Evolutionary conservation across 1,140 invertebrate genomes (phyloP).

Genomic region (Pemphigus obesinymphae): DNA sequence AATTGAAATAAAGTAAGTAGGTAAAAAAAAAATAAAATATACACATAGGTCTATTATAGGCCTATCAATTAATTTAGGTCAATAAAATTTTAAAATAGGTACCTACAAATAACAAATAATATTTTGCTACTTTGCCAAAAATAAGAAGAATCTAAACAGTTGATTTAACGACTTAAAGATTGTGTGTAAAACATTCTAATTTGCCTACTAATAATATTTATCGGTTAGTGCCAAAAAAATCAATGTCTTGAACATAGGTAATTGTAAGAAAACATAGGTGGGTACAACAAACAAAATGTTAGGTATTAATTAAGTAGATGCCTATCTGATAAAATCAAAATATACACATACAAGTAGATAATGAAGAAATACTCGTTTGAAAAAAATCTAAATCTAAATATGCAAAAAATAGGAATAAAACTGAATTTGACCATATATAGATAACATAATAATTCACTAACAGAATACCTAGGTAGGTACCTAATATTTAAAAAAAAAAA

Average conservation of each 20-base stretch:
- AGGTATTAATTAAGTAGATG: too few relatives aligned
- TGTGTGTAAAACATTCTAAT: not conserved
- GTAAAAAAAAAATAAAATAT: not conserved
- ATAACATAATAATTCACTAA: too few relatives aligned
- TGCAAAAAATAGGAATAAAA: too few relatives aligned
- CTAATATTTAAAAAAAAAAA: too few relatives aligned
- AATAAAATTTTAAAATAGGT: slow-evolving; percentile 9
- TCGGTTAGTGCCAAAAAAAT: not conserved
- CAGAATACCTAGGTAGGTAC: too few relatives aligned
- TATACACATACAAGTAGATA: too few relatives aligned
- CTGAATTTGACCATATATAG: too few relatives aligned
- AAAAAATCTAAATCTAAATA: too few relatives aligned
- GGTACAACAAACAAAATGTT: not conserved
- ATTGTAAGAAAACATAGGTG: not conserved
- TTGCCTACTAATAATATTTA: not conserved
- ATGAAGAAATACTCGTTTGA: too few relatives aligned
- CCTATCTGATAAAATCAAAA: too few relatives aligned
- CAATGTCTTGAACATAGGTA: not conserved
- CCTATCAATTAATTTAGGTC: not conserved
- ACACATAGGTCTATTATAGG: too few relatives aligned
- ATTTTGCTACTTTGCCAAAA: slow-evolving; percentile 15
- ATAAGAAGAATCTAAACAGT: not conserved
- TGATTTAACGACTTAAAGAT: not conserved
- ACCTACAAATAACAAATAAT: not conserved
- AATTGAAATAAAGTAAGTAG: not conserved